phyloP scores from a whole-genome alignment of 92 coral and sea anemone genomes.

The Paramuricea clavata region DNA sequence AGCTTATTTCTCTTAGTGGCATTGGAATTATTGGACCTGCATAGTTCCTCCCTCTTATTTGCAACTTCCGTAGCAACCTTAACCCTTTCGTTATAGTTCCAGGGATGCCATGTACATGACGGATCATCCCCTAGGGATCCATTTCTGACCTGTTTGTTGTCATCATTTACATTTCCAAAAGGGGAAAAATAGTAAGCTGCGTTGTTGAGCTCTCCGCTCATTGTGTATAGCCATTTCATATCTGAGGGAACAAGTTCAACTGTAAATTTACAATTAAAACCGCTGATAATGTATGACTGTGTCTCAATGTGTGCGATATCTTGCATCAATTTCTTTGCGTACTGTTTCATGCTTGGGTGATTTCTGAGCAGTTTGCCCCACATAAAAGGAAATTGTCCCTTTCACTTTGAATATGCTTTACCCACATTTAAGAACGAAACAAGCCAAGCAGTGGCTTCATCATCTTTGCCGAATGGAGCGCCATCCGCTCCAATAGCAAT shows the following conservation, averaged over 20 bases:
- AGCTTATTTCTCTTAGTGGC: constrained; percentile 68
- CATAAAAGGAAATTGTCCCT: constrained; percentile 66
- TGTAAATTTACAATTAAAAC: constrained; percentile 38
- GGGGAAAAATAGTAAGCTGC: constrained; percentile 40
- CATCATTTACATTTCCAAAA: constrained; percentile 48
- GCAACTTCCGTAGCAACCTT: constrained; percentile 56
- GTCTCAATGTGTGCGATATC: constrained; percentile 52
- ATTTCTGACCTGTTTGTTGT: constrained; percentile 41
- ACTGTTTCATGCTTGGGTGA: constrained; percentile 54
- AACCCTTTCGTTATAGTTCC: constrained; percentile 54
- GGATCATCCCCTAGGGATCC: constrained; percentile 55
- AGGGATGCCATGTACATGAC: constrained; percentile 71
- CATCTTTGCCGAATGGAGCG: constrained; percentile 46
- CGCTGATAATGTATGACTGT: constrained; percentile 21
- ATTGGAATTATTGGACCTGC: constrained; percentile 28
- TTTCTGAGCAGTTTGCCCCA: constrained; percentile 72
- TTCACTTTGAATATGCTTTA: constrained; percentile 58
- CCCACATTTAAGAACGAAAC: constrained; percentile 71
- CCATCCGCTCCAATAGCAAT: constrained; percentile 69
- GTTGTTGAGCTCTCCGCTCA: constrained; percentile 49
- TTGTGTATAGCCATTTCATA: constrained; percentile 42
- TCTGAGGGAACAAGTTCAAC: constrained; percentile 49
- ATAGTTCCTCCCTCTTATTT: constrained; percentile 40
- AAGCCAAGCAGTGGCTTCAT: constrained; percentile 45
- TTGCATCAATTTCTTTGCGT: constrained; percentile 58